Evolutionary conservation across 30 jellyfish, hydroid and myxozoan species (phyloP), one percentile per base, ranked within the genome.

Genomic region (Cassiopea xamachana): DNA sequence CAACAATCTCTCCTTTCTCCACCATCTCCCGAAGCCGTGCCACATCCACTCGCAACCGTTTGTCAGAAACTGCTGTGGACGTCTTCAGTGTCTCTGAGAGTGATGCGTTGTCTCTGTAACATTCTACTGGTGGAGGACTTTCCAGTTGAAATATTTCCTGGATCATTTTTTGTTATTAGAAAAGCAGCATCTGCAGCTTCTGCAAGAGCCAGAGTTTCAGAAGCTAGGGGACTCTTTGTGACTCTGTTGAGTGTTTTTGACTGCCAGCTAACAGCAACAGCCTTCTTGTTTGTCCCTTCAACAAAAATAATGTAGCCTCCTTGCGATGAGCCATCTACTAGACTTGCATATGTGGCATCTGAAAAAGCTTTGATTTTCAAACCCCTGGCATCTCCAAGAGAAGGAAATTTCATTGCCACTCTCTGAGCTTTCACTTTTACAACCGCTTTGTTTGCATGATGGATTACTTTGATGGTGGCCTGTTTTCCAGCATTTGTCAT

Each of bases 191-290:
- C 94, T 7, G 94, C 70, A n/a, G 71, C 93, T 15, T 87, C 93
- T 12, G 48, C 69, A 16, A 75, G 84, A 47, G 91, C 91, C 93
- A 87, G 46, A 2, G 94, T 75, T 62, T 87, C 92, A 44, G 94
- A 92, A 27, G 92, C 75, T 18, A 87, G 60, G 7, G 91, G 48
- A 75, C 92, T 75, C 60, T 50, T 75, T 5, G 48, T n/a, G 45
- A 58, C 93, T 69, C 90, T 70, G 46, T 60, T 85, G 1, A 85
- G 13, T 49, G 72, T 85, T 1, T 58, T 55, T 10, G 93, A 74
- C 58, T 62, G 67, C 92, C 94, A 77, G 45, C 47, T 14, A 18
- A 2, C 46, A 5, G 69, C 93, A 46, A 84, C 43, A 48, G 19
- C 8, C 61, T 76, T 87, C 7, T 88, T 84, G 48, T 87, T 87